Percentiles rank a stretch among this genome's conserved stretches.
These are phyloP conservation scores for Oscheius sp. DNA, from an alignment of 2,888 invertebrate genomes.

Conservation along the genomic window DNA sequence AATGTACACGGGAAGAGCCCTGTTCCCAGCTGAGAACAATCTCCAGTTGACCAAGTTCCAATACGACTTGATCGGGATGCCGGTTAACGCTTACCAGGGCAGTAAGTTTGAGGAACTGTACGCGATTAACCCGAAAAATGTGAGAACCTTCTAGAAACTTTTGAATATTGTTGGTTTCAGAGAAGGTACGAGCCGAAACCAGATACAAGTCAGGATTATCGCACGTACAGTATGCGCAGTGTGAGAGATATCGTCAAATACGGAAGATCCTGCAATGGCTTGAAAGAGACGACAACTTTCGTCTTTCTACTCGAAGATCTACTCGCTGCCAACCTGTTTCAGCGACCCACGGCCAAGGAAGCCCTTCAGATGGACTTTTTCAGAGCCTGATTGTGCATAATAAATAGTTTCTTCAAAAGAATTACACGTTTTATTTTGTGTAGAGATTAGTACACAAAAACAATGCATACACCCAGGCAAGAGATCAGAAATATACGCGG, in stretches of 20 bases:
- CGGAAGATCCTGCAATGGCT: neutral
- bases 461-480: neutral
- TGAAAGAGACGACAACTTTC: neutral
- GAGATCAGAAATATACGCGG: neutral
- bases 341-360: conserved; percentile 10
- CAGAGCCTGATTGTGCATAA: too few species aligned
- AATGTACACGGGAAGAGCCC: neutral
- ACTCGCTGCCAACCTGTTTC: neutral
- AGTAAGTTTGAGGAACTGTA: neutral
- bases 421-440: too few species aligned
- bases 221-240: neutral
- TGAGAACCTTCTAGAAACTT: neutral
- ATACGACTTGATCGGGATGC: neutral
- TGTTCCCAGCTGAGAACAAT: conserved; percentile 7
- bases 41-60: conserved; percentile 9
- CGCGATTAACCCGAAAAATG: neutral
- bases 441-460: too few species aligned
- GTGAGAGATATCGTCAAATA: neutral
- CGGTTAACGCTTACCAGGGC: neutral
- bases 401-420: too few species aligned
- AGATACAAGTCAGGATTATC: neutral
- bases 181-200: neutral
- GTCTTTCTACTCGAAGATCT: conserved; percentile 1
- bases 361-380: neutral
- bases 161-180: neutral